A percentile compares a stretch with the other conserved stretches of the same genome.
phyloP scores from a whole-genome alignment of 2,888 invertebrate genomes.

The Dynastes tityus region DNA sequence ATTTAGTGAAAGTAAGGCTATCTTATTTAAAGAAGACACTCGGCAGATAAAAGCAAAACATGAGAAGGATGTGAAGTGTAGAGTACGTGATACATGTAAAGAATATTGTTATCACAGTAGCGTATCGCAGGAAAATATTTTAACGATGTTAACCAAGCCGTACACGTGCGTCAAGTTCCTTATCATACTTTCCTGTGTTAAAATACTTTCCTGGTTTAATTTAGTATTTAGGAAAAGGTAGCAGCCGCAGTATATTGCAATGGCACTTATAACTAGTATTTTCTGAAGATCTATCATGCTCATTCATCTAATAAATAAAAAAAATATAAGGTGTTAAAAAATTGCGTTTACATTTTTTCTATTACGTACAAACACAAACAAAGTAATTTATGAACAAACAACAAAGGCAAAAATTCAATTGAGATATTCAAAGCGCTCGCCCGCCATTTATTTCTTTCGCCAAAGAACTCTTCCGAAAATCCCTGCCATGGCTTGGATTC shows the following conservation, averaged over 20 bases:
- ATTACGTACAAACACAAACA: not conserved
- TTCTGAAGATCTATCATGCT: no score
- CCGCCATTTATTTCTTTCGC: no score
- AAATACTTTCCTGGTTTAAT: not conserved
- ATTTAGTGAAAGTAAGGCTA: slow-evolving; percentile 20
- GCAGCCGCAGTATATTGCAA: no score
- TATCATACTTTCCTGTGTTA: not conserved
- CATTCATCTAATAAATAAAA: not conserved
- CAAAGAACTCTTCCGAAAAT: no score
- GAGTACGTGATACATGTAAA: slow-evolving; percentile 1
- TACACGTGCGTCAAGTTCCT: slow-evolving; percentile 18
- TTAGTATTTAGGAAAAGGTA: no score
- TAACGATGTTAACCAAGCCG: not conserved
- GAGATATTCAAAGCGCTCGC: no score
- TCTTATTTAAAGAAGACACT: slow-evolving; percentile 37
- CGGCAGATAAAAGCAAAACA: slow-evolving; percentile 32
- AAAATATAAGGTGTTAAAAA: not conserved
- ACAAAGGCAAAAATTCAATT: no score
- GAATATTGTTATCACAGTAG: slow-evolving; percentile 29
- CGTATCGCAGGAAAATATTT: slow-evolving; percentile 28
- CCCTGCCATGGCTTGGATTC: no score
- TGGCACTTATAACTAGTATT: no score
- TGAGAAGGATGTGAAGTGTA: slow-evolving; percentile 13
- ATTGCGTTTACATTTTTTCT: not conserved
- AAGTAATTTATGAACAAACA: no score